These are phyloP conservation scores for Zenarchopterus dispar DNA, from an alignment of 2,797 vertebrate genomes.

Conservation along the genomic window DNA sequence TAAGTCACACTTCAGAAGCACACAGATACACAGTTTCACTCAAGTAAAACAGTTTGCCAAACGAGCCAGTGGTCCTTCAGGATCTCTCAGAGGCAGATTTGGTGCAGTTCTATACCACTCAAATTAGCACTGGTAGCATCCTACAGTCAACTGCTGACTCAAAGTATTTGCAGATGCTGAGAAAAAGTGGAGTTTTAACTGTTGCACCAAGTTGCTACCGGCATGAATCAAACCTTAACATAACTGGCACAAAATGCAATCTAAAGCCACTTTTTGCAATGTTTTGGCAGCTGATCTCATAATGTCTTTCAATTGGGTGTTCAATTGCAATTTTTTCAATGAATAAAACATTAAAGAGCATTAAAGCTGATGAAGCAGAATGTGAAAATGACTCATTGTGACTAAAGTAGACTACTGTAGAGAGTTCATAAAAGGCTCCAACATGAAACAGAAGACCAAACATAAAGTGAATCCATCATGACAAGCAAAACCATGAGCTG, in stretches of 20 bases:
- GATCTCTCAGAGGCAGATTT: too few relatives aligned
- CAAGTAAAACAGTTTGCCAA: too few relatives aligned
- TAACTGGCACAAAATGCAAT: background rate
- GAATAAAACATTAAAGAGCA: slow-evolving; percentile 25
- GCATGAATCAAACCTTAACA: too few relatives aligned
- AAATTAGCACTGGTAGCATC: too few relatives aligned
- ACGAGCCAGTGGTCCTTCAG: too few relatives aligned
- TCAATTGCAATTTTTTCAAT: slow-evolving; percentile 19
- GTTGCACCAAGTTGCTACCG: too few relatives aligned
- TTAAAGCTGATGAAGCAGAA: slow-evolving; percentile 24
- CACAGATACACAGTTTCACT: too few relatives aligned
- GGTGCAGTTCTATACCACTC: too few relatives aligned
- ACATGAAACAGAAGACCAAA: slow-evolving; percentile 8
- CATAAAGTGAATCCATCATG: slow-evolving; percentile 14
- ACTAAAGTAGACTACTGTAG: slow-evolving; percentile 1
- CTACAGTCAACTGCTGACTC: too few relatives aligned
- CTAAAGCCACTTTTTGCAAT: background rate
- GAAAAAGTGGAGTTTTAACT: too few relatives aligned
- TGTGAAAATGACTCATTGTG: background rate
- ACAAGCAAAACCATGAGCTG: slow-evolving; percentile 6
- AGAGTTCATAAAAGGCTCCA: slow-evolving; percentile 6
- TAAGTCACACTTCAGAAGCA: too few relatives aligned
- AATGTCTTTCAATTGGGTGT: slow-evolving; percentile 6
- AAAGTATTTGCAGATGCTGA: too few relatives aligned
- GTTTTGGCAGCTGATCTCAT: background rate